Evolutionary conservation across 2,113 vertebrate genomes (phyloP).

Genomic region (Pelecanus crispus): DNA sequence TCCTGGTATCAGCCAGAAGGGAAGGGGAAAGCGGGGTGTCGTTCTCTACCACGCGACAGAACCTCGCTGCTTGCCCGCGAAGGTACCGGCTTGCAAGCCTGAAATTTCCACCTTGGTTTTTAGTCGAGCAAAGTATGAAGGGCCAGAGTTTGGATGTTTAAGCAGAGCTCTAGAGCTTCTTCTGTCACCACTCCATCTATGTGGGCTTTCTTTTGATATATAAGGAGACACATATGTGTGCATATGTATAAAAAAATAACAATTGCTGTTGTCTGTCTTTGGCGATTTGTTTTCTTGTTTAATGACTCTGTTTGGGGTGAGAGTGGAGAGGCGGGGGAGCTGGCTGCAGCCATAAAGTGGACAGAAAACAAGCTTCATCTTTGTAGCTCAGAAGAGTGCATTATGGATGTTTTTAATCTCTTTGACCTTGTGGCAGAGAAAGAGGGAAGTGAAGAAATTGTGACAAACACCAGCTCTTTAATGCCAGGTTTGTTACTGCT

Average conservation of each 20-base stretch:
- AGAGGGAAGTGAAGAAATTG: constrained; percentile 16
- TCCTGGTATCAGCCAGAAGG: background rate
- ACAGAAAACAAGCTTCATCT: background rate
- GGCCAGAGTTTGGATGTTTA: background rate
- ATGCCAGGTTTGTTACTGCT: constrained; percentile 41
- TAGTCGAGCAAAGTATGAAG: background rate
- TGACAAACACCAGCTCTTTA: constrained; percentile 9
- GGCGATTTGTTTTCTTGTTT: background rate
- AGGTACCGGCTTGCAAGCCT: background rate
- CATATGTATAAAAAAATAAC: background rate
- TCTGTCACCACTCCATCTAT: background rate
- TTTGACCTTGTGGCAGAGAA: background rate
- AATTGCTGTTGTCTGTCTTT: background rate
- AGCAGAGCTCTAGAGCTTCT: background rate
- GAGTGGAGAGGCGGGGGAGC: background rate
- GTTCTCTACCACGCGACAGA: background rate
- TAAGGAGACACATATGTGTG: background rate
- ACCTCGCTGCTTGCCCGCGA: background rate
- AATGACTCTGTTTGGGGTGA: background rate
- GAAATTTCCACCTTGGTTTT: background rate
- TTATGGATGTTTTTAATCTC: constrained; percentile 56
- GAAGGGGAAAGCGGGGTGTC: background rate
- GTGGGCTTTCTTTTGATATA: background rate
- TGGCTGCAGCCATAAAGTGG: background rate
- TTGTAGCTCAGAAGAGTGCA: background rate